Evolutionary conservation across 2,113 vertebrate species (phyloP).

Genomic region (Strix uralensis): DNA sequence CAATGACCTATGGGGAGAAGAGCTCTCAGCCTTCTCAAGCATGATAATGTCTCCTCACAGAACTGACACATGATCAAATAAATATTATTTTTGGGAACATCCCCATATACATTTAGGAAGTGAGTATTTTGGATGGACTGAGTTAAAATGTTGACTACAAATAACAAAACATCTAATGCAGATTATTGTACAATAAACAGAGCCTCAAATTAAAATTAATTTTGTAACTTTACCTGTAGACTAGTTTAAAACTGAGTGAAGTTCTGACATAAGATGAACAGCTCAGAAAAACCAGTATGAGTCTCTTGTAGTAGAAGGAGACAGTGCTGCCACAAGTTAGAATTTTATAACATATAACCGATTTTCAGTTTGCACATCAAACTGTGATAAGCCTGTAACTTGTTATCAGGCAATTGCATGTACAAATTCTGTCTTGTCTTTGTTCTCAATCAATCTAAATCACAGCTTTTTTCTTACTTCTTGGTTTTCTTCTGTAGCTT

Average conservation of each 20-base stretch:
- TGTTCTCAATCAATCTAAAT: neutral
- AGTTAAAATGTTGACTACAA: neutral
- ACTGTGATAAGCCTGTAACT: neutral
- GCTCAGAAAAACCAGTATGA: neutral
- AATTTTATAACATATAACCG: neutral
- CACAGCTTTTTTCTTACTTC: neutral
- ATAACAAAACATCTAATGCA: neutral
- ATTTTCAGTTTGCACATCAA: neutral
- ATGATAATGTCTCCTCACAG: neutral
- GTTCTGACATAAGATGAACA: neutral
- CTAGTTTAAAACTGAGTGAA: neutral
- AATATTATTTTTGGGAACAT: neutral
- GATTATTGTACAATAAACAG: neutral
- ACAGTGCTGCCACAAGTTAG: neutral
- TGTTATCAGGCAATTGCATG: neutral
- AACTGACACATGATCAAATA: neutral
- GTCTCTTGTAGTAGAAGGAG: neutral
- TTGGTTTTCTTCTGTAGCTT: neutral
- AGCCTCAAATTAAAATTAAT: neutral
- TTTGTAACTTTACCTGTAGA: neutral
- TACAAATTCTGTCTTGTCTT: neutral
- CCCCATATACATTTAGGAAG: neutral
- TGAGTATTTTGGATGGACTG: neutral
- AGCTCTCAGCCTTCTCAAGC: neutral
- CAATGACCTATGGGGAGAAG: neutral